A percentile compares a stretch with the other conserved stretches of the same genome.
Conservation (phyloP, 1,140 invertebrate species). For the Pemphigus obesinymphae region DNA sequence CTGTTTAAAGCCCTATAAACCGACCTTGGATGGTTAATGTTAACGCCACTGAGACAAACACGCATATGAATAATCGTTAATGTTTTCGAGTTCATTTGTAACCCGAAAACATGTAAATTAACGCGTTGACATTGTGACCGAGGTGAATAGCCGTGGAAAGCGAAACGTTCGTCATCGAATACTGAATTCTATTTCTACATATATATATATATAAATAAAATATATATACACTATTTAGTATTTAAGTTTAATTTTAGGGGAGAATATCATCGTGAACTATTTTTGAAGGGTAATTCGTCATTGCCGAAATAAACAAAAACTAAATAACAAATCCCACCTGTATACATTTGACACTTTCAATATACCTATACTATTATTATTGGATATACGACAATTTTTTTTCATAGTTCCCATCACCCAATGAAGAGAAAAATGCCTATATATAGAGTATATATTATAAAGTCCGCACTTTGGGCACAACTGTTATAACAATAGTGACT, state of each 20-base stretch:
- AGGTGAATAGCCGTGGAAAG: conserved; percentile 33
- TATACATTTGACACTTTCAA: background rate
- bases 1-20: background rate
- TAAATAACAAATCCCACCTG: background rate
- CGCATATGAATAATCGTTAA: conserved; percentile 18
- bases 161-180: conserved; percentile 14
- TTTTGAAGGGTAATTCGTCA: background rate
- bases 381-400: background rate
- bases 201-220: background rate
- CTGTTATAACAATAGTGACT: conserved; percentile 5
- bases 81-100: background rate
- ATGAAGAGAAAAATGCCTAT: background rate
- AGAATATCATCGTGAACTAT: background rate
- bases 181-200: no score
- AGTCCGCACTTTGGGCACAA: background rate
- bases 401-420: background rate
- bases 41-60: background rate
- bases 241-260: background rate
- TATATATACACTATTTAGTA: background rate
- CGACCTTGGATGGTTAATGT: background rate
- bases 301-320: background rate
- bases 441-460: background rate
- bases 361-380: background rate
- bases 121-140: conserved; percentile 15
- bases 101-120: conserved; percentile 38